Evolutionary conservation across 2,888 invertebrate genomes (phyloP).

Genomic region (Acrocera orbiculus): DNA sequence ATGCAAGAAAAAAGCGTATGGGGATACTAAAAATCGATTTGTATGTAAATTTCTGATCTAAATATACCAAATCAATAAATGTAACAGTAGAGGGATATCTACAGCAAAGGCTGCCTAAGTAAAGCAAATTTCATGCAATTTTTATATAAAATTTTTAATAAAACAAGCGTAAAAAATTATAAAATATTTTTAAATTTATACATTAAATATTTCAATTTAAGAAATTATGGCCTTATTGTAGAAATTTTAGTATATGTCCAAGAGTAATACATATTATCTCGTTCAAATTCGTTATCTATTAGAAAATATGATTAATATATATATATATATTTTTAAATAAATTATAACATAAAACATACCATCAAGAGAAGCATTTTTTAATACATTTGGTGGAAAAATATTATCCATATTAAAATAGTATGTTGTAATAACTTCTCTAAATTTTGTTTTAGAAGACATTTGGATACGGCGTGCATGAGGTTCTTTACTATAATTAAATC

Average conservation of each 20-base stretch:
- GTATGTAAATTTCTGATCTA: no score
- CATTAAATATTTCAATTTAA: no score
- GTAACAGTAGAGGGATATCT: no score
- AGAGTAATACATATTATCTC: slow-evolving; percentile 21
- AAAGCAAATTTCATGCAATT: no score
- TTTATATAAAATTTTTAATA: no score
- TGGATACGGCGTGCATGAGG: slow-evolving; percentile 24
- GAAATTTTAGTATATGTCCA: slow-evolving; percentile 26
- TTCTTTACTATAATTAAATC: slow-evolving; percentile 18
- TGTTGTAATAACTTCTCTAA: slow-evolving; percentile 20
- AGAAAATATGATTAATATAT: slow-evolving; percentile 1
- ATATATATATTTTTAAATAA: background rate
- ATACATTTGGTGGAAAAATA: slow-evolving; percentile 23
- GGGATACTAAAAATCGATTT: no score
- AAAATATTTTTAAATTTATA: no score
- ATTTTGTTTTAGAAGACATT: slow-evolving; percentile 22
- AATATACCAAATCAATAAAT: no score
- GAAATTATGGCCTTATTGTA: background rate
- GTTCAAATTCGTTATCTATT: slow-evolving; percentile 20
- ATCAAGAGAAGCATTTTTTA: slow-evolving; percentile 19
- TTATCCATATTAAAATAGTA: slow-evolving; percentile 26
- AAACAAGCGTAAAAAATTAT: no score
- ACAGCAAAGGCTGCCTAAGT: no score
- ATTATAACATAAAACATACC: slow-evolving; percentile 14
- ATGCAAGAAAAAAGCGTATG: no score